Evolutionary conservation across 2,113 vertebrate genomes (phyloP).

Genomic region (Cariama cristata): DNA sequence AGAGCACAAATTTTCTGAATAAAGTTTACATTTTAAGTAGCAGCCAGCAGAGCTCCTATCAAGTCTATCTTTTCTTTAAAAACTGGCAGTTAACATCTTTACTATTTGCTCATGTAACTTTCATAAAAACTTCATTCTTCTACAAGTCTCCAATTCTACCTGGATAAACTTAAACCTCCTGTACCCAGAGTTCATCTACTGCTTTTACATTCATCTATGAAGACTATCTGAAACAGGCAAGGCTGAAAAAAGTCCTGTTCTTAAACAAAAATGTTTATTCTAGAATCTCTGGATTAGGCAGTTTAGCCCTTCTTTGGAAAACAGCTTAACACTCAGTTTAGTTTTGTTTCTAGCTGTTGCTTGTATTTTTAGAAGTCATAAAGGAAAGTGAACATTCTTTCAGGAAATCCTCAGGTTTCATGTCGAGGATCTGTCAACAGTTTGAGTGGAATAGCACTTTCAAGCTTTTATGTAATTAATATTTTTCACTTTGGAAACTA

Average conservation of each 20-base stretch:
- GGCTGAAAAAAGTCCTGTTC: not conserved
- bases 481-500: not conserved
- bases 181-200: not conserved
- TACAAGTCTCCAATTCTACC: not conserved
- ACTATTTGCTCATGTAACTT: not conserved
- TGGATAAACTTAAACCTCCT: not conserved
- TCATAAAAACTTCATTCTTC: not conserved
- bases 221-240: not conserved
- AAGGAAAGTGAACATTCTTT: not conserved
- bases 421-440: not conserved
- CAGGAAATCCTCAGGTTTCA: conserved; percentile 1
- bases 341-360: not conserved
- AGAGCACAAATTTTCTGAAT: not conserved
- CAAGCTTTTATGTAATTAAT: not conserved
- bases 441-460: not conserved
- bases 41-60: not conserved
- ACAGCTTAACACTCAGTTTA: not conserved
- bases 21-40: not conserved
- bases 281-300: not conserved
- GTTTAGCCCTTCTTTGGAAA: not conserved
- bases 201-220: not conserved
- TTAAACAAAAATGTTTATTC: not conserved
- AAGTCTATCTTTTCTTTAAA: not conserved
- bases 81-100: not conserved
- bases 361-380: not conserved